These are phyloP conservation scores for Alaudala cheleensis DNA, from an alignment of 2,113 vertebrate species.

Conservation along the genomic window DNA sequence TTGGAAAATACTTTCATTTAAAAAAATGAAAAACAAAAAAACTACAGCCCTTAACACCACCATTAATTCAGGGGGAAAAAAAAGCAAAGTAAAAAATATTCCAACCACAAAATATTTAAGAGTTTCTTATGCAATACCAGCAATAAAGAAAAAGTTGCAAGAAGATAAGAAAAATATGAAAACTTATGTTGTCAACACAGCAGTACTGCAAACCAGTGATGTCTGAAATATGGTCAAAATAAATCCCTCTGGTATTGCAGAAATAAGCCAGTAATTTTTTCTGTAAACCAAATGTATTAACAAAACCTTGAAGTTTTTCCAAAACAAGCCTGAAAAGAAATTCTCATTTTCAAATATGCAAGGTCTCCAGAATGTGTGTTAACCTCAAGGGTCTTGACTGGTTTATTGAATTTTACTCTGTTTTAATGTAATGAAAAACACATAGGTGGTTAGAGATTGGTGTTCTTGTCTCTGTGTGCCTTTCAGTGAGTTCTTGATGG, in stretches of 20 bases:
- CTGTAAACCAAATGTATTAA: not conserved
- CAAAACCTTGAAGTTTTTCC: not conserved
- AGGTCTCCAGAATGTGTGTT: not conserved
- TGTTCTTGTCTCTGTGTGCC: rapidly evolving
- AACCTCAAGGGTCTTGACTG: not conserved
- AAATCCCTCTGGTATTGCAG: not conserved
- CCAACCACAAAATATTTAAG: not conserved
- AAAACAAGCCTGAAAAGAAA: not conserved
- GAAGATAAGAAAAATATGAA: not conserved
- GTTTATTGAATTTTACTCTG: not conserved
- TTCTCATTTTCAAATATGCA: not conserved
- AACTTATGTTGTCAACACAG: not conserved
- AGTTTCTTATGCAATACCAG: not conserved
- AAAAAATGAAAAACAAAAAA: not conserved
- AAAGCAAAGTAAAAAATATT: not conserved
- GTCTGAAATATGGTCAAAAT: not conserved
- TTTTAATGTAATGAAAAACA: not conserved
- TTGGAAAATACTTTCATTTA: not conserved
- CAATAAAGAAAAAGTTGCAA: not conserved
- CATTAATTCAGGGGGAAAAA: not conserved
- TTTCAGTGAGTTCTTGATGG: not conserved
- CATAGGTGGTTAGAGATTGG: not conserved
- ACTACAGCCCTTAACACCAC: not conserved
- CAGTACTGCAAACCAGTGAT: not conserved
- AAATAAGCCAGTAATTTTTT: not conserved